Conservation (phyloP, 2,888 invertebrate genomes). For the Oscheius sp. region DNA sequence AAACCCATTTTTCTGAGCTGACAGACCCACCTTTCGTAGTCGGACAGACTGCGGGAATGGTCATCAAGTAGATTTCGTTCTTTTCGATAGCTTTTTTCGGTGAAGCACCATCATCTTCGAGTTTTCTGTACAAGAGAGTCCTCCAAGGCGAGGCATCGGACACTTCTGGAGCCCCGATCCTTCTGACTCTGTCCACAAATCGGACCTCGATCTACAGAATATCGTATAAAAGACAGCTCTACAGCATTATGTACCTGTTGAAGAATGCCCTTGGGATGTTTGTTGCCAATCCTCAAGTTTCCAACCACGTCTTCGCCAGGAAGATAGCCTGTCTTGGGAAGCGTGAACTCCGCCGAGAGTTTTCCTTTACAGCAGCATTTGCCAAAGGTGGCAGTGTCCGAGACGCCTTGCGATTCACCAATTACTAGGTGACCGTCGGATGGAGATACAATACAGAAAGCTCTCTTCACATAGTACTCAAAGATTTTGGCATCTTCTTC, state of each 20-base stretch:
- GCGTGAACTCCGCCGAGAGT: conserved; percentile 60
- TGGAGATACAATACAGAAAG: conserved; percentile 64
- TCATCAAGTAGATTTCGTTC: conserved; percentile 48
- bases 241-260: conserved; percentile 41
- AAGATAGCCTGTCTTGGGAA: conserved; percentile 66
- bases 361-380: conserved; percentile 69
- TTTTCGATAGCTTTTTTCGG: conserved; percentile 47
- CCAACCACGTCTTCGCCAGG: conserved; percentile 68
- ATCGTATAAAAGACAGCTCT: no score
- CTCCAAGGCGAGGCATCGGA: conserved; percentile 49
- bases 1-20: no score
- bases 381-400: conserved; percentile 62
- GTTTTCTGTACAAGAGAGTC: conserved; percentile 46
- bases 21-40: conserved; percentile 47
- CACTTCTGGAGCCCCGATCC: conserved; percentile 54
- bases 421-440: conserved; percentile 57
- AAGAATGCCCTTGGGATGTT: conserved; percentile 59
- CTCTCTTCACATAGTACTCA: conserved; percentile 67
- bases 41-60: conserved; percentile 54
- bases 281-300: conserved; percentile 57
- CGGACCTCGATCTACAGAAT: conserved; percentile 55
- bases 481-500: conserved; percentile 47
- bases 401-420: conserved; percentile 58
- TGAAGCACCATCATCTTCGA: conserved; percentile 44
- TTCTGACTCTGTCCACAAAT: conserved; percentile 53